Evolutionary conservation across 2,888 invertebrate species (phyloP), one percentile per base, ranked within the genome.

Genomic region (Drosophila paucipuncta): DNA sequence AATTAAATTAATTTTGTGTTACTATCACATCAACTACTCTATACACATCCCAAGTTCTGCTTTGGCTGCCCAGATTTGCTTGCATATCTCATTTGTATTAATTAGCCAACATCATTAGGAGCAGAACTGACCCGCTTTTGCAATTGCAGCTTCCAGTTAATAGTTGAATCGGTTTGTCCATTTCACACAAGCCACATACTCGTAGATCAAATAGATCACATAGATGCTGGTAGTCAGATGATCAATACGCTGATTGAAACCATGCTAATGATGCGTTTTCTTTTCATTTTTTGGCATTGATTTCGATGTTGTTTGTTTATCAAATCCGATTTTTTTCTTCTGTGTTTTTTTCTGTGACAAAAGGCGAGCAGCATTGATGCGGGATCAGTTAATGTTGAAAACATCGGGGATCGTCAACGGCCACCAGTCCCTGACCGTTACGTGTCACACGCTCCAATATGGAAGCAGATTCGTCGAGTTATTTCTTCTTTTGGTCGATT

Each of bases 191-290:
- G 43, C 37, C 69, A 67, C 66, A 64, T 47, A n/a, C n/a, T n/a
- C n/a, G n/a, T n/a, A n/a, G n/a, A n/a, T n/a, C n/a, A n/a, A n/a
- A n/a, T n/a, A 66, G 54, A 61, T 71, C 65, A 57, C 41, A 22
- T n/a, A 62, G 85, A 85, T 85, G 85, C 85, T 85, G 85, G 85
- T 85, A 90, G 80, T 72, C 72, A 61, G 73, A 87, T 75, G 70
- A 85, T 85, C 90, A 82, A 87, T 87, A 55, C 57, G 71, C 67
- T 86, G 85, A 86, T 90, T 75, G 85, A 90, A 85, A 68, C 70
- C 88, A 85, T 90, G 85, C 90, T 86, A 90, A 90, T 86, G 85
- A 90, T 76, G 54, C 13, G 28, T 65, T 68, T 71, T 76, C 62
- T 70, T 55, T 69, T 30, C 22, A 11, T 72, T 65, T 79, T 89